These are phyloP conservation scores for Pantherophis guttatus DNA, from an alignment of 2,113 vertebrate species.

Conservation along the genomic window DNA sequence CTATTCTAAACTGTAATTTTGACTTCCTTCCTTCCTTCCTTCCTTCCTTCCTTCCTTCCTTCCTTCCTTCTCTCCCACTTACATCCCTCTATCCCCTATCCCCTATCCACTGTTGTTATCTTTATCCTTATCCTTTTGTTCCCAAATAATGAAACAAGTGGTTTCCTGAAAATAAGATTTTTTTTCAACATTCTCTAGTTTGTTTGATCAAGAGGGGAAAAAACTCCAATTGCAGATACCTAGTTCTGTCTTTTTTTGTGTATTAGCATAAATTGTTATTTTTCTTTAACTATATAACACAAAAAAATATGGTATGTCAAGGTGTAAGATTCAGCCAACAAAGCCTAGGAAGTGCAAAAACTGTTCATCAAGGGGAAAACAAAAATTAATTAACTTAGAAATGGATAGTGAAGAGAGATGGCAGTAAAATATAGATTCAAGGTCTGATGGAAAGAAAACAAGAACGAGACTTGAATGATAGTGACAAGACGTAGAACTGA, in stretches of 20 bases:
- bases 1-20: too few species aligned
- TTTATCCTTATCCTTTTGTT: background rate
- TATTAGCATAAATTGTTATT: background rate
- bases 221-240: too few species aligned
- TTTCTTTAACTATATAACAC: background rate
- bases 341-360: conserved; percentile 21
- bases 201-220: background rate
- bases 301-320: background rate
- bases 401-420: background rate
- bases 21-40: background rate
- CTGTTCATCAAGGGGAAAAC: background rate
- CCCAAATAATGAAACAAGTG: background rate
- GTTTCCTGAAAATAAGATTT: background rate
- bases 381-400: conserved; percentile 33
- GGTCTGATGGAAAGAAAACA: conserved; percentile 27
- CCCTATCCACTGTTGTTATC: background rate
- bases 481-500: background rate
- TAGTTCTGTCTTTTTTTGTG: background rate
- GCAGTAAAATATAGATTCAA: conserved; percentile 12
- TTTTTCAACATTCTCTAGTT: background rate
- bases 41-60: background rate
- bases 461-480: background rate
- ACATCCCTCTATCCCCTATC: background rate
- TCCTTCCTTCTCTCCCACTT: too few species aligned
- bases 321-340: conserved; percentile 15